These are phyloP conservation scores for Epistrophe grossulariae DNA, from an alignment of 2,888 invertebrate species.

Conservation along the genomic window DNA sequence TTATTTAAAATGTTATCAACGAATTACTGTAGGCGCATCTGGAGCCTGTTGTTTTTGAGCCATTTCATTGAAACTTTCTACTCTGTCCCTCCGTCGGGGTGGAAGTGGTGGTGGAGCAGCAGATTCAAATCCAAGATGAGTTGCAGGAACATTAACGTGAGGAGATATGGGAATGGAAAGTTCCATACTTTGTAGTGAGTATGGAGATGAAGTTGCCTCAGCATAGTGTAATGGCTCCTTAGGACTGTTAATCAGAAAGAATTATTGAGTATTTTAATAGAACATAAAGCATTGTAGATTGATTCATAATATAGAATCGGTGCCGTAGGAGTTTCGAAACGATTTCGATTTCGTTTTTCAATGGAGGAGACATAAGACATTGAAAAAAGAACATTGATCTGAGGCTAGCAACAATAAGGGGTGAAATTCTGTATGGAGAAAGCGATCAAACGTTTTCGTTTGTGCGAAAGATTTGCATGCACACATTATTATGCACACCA, in stretches of 20 bases:
- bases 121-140: constrained; percentile 80
- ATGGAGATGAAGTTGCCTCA: constrained; percentile 45
- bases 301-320: too few relatives aligned
- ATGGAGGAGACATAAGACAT: too few relatives aligned
- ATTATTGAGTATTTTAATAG: too few relatives aligned
- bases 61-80: constrained; percentile 81
- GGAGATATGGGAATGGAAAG: constrained; percentile 82
- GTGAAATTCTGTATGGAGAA: too few relatives aligned
- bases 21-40: constrained; percentile 86
- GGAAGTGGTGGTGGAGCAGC: constrained; percentile 82
- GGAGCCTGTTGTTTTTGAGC: constrained; percentile 86
- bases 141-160: constrained; percentile 83
- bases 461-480: too few relatives aligned
- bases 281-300: too few relatives aligned
- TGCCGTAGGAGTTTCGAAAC: too few relatives aligned
- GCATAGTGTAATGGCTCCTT: constrained; percentile 48
- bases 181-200: constrained; percentile 55
- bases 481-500: too few relatives aligned
- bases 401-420: too few relatives aligned
- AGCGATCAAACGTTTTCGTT: too few relatives aligned
- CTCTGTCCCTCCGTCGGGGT: constrained; percentile 82
- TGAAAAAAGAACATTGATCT: too few relatives aligned
- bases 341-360: too few relatives aligned
- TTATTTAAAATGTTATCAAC: neutral
- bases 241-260: constrained; percentile 27